A percentile compares a stretch with the other conserved stretches of the same genome.
phyloP scores from a whole-genome alignment of 2,797 vertebrate genomes.

The Clarias laeviceps region DNA sequence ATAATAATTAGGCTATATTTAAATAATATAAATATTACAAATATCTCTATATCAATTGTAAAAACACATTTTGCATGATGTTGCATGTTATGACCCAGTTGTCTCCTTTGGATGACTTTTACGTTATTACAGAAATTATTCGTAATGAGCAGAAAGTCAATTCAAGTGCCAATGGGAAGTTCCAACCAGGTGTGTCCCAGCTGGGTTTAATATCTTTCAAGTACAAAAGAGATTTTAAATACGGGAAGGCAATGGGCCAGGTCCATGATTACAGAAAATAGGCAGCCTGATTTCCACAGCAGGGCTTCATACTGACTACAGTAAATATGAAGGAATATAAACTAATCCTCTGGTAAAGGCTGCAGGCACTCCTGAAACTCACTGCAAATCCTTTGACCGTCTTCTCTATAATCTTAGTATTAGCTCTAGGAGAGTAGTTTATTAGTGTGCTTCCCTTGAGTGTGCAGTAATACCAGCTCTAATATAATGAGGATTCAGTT shows the following conservation, averaged over 20 bases:
- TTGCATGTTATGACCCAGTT: neutral
- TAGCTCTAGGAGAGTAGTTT: slow-evolving; percentile 45
- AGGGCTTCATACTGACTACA: slow-evolving; percentile 53
- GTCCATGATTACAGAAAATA: slow-evolving; percentile 44
- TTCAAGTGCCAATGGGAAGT: slow-evolving; percentile 29
- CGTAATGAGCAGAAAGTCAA: slow-evolving; percentile 15
- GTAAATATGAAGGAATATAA: slow-evolving; percentile 51
- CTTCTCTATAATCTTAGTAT: slow-evolving; percentile 52
- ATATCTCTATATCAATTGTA: neutral
- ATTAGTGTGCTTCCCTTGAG: slow-evolving; percentile 38
- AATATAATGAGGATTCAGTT: slow-evolving; percentile 30
- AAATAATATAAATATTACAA: slow-evolving; percentile 2
- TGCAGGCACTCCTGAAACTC: slow-evolving; percentile 44
- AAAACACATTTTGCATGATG: neutral
- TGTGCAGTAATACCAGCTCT: slow-evolving; percentile 40
- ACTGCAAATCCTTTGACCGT: slow-evolving; percentile 43
- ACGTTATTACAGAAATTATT: neutral
- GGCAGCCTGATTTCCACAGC: slow-evolving; percentile 37
- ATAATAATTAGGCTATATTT: neutral
- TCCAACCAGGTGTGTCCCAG: slow-evolving; percentile 32
- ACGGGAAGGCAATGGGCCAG: slow-evolving; percentile 31
- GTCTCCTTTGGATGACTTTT: neutral
- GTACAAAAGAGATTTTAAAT: slow-evolving; percentile 51
- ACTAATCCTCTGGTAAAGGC: slow-evolving; percentile 49
- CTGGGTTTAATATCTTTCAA: slow-evolving; percentile 43